Percentiles rank a stretch among this genome's conserved stretches.
phyloP scores from a whole-genome alignment of 2,888 invertebrate genomes.

The Archips xylosteana region DNA sequence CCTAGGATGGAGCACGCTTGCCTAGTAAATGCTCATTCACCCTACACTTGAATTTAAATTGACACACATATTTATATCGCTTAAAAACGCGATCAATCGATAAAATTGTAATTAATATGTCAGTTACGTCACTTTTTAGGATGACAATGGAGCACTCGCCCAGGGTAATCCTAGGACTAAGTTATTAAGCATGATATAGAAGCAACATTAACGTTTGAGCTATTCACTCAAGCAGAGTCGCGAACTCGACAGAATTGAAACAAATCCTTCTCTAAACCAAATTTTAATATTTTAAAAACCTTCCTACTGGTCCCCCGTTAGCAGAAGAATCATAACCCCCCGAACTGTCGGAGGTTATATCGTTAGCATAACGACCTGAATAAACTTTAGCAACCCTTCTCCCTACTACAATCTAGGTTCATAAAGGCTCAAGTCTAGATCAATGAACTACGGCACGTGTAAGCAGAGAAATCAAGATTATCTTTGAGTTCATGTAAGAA shows the following conservation, averaged over 20 bases:
- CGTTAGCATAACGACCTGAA: neutral
- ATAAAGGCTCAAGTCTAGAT: constrained; percentile 9
- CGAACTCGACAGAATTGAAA: neutral
- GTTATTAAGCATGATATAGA: too few relatives aligned
- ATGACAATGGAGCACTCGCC: too few relatives aligned
- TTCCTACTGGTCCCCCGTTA: neutral
- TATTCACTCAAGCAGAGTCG: neutral
- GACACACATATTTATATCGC: neutral
- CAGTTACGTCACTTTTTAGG: too few relatives aligned
- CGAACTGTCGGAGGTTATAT: neutral
- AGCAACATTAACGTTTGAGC: too few relatives aligned
- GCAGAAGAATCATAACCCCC: constrained; percentile 1
- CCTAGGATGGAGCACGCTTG: too few relatives aligned
- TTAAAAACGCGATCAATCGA: neutral
- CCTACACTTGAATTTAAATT: too few relatives aligned
- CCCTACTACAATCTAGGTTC: constrained; percentile 3
- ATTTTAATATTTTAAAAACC: neutral
- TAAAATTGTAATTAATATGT: neutral
- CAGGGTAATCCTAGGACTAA: too few relatives aligned
- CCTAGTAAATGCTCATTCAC: too few relatives aligned
- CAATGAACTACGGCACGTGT: constrained; percentile 27
- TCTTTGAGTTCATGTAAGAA: neutral
- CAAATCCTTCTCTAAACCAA: neutral
- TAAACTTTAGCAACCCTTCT: neutral
- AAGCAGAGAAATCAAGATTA: neutral